Conservation (phyloP, 2,888 invertebrate species). For the Heliconius cydno region DNA sequence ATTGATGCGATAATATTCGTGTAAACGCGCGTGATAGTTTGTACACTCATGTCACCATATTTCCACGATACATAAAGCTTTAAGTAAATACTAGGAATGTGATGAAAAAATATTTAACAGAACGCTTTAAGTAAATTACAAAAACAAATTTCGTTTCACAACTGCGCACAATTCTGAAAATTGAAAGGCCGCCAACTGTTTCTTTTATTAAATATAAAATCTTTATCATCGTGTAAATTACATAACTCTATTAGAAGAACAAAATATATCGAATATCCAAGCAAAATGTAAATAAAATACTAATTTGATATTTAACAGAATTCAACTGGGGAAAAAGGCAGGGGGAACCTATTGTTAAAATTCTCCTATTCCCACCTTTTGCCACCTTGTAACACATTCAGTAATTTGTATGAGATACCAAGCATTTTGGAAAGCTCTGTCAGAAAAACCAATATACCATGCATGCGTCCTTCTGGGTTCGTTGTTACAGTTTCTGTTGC, state of each 20-base stretch:
- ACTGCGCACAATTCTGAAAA: background rate
- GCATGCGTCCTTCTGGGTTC: no score
- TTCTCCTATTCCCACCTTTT: no score
- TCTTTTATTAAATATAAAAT: background rate
- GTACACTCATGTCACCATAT: background rate
- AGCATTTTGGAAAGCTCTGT: no score
- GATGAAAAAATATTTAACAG: background rate
- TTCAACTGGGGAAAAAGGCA: no score
- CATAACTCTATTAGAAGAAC: no score
- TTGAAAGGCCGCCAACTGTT: background rate
- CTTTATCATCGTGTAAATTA: background rate
- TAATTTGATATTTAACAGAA: no score
- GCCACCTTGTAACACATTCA: no score
- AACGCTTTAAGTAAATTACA: background rate
- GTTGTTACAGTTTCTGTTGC: no score
- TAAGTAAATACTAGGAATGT: background rate
- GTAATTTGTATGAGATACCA: no score
- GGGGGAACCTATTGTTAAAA: no score
- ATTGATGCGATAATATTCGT: background rate
- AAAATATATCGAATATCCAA: background rate
- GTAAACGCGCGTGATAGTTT: background rate
- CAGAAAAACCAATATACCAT: no score
- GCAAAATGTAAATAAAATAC: background rate
- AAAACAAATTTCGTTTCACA: slow-evolving; percentile 2
- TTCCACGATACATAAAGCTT: background rate